A percentile compares a stretch with the other conserved stretches of the same genome.
phyloP scores from a whole-genome alignment of 2,113 vertebrate genomes.

The Halcyon senegalensis region DNA sequence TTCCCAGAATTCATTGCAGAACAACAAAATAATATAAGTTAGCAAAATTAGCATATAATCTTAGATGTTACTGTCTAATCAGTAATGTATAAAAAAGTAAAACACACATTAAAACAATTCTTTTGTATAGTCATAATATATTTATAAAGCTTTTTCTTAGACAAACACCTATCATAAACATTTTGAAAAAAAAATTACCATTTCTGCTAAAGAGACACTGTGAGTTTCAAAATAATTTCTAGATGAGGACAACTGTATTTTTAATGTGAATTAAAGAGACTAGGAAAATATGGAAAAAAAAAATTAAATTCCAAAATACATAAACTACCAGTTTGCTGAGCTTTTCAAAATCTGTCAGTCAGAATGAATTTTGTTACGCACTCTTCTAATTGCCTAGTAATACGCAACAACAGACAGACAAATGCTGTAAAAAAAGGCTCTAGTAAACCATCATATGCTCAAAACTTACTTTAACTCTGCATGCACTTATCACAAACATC shows the following conservation, averaged over 20 bases:
- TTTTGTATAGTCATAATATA: neutral
- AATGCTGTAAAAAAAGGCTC: constrained; percentile 43
- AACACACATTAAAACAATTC: neutral
- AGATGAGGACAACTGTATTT: neutral
- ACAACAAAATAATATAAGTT: constrained; percentile 47
- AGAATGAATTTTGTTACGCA: constrained; percentile 52
- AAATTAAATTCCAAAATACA: neutral
- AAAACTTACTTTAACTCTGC: constrained; percentile 55
- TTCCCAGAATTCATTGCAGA: constrained; percentile 54
- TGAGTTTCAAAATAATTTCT: neutral
- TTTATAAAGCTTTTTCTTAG: neutral
- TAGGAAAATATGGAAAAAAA: neutral
- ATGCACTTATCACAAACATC: constrained; percentile 42
- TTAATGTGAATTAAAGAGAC: neutral
- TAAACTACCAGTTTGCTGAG: neutral
- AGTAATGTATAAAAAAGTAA: neutral
- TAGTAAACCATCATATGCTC: neutral
- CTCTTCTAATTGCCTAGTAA: constrained; percentile 28
- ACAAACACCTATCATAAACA: neutral
- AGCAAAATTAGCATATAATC: neutral
- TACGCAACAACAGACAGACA: constrained; percentile 40
- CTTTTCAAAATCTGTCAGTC: constrained; percentile 21
- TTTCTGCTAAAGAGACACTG: neutral
- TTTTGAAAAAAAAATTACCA: neutral
- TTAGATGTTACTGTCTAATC: neutral